phyloP scores from a whole-genome alignment of 2,888 invertebrate species.

The Cotesia congregata region DNA sequence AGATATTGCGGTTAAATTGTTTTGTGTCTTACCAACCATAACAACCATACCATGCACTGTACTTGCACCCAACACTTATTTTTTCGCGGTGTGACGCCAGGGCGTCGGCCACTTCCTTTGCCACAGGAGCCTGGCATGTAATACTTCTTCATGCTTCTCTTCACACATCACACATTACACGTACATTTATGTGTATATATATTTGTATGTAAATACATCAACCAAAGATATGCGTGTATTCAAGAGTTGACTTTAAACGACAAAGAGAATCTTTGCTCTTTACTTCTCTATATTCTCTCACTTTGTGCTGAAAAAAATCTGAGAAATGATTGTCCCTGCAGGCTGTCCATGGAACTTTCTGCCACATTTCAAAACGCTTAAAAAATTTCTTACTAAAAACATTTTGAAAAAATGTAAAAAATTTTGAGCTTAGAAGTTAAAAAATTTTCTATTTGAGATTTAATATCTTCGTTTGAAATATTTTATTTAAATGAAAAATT shows the following conservation, averaged over 20 bases:
- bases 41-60: slow-evolving; percentile 4
- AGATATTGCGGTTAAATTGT: slow-evolving; percentile 50
- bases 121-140: neutral
- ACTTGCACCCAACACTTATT: slow-evolving; percentile 34
- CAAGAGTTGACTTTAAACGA: slow-evolving; percentile 24
- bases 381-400: too few relatives aligned
- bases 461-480: too few relatives aligned
- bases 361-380: too few relatives aligned
- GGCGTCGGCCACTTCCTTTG: slow-evolving; percentile 38
- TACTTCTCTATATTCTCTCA: slow-evolving; percentile 29
- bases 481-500: too few relatives aligned
- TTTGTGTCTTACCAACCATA: slow-evolving; percentile 48
- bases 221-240: neutral
- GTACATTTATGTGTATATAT: neutral
- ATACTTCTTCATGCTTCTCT: neutral
- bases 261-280: slow-evolving; percentile 21
- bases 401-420: too few relatives aligned
- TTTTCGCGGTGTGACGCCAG: slow-evolving; percentile 29
- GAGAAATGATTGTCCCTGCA: too few relatives aligned
- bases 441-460: too few relatives aligned
- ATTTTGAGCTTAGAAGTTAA: too few relatives aligned
- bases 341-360: too few relatives aligned
- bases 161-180: too few relatives aligned
- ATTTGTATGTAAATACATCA: slow-evolving; percentile 19
- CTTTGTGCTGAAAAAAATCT: neutral